Evolutionary conservation across 1,140 invertebrate species (phyloP).

Genomic region (Mylabris phalerata): DNA sequence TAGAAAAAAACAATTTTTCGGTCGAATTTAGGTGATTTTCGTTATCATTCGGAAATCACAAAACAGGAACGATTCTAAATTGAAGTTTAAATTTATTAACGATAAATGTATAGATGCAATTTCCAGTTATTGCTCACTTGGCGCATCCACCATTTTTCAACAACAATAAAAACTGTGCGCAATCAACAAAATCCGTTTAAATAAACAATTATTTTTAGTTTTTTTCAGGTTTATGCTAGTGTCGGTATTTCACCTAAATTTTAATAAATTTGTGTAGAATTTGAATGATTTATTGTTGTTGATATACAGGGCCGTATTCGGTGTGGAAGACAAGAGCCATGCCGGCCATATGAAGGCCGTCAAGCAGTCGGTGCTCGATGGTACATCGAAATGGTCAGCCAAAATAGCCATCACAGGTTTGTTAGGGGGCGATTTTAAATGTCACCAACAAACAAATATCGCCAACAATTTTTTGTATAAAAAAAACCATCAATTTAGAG

Average conservation of each 20-base stretch:
- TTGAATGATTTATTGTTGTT: conserved; percentile 7
- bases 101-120: not conserved
- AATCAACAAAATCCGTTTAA: no score
- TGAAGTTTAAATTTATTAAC: no score
- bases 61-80: no score
- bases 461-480: no score
- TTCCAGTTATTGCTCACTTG: not conserved
- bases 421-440: conserved; percentile 40
- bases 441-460: conserved; percentile 9
- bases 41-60: no score
- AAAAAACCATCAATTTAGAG: no score
- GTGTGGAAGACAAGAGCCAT: conserved; percentile 90
- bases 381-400: conserved; percentile 99
- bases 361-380: conserved; percentile 97
- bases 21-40: no score
- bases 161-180: no score
- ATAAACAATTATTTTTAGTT: no score
- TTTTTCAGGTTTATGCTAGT: no score
- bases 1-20: no score
- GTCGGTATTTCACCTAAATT: not conserved
- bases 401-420: conserved; percentile 99
- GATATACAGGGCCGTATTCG: conserved; percentile 80
- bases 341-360: conserved; percentile 94
- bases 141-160: no score
- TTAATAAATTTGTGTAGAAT: not conserved